Conservation (phyloP, 2,797 vertebrate species). For the Vipera ursinii region DNA sequence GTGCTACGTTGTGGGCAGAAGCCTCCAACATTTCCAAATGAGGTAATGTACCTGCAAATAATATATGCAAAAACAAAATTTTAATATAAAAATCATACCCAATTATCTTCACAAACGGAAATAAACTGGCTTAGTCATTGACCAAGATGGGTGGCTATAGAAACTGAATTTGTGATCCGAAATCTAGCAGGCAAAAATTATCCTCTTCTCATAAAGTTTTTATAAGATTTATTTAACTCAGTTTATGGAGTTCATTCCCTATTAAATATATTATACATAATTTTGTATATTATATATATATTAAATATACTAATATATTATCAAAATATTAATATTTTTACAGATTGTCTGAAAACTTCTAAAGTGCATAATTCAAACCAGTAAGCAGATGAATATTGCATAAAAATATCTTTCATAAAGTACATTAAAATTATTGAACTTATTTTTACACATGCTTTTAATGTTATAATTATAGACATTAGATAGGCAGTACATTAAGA, state of each 20-base stretch:
- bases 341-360: neutral
- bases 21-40: constrained; percentile 77
- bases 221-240: neutral
- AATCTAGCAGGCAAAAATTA: neutral
- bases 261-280: neutral
- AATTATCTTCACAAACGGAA: neutral
- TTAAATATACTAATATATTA: too few species aligned
- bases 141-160: neutral
- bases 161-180: neutral
- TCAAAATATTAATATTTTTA: too few species aligned
- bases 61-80: neutral
- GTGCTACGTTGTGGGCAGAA: neutral
- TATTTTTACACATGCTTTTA: neutral
- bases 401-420: neutral
- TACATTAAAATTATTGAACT: neutral
- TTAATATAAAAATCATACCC: neutral
- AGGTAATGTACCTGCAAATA: constrained; percentile 73
- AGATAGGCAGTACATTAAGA: neutral
- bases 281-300: neutral
- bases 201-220: neutral
- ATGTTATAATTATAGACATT: neutral
- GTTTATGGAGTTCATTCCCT: neutral
- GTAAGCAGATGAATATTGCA: neutral
- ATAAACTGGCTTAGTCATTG: neutral
- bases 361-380: neutral